Base-by-base conservation (phyloP, 2,888 invertebrate species). In the Drosophila anomelani region DNA sequence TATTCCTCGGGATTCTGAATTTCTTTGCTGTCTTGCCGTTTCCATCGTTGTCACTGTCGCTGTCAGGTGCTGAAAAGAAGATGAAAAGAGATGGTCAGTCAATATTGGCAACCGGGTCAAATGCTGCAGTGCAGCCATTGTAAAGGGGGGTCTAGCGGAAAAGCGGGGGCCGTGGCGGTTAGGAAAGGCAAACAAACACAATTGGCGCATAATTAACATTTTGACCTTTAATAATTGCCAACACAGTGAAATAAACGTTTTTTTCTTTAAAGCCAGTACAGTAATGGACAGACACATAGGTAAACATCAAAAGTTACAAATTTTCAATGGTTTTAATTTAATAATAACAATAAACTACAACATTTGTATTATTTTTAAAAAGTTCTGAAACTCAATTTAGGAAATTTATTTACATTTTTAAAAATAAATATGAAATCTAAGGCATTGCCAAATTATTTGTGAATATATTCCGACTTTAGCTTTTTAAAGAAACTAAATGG, bases 211-310 rank as follows among this genome's bases (percentile, higher is more conserved):
- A 85, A 88, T 84, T 84, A 84, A 84, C 83, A 68, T 77, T 73
- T 53, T 67, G 77, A 88, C 77, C 88, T 83, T 60, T 78, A 70
- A 77, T 80, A 85, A 88, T 85, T 88, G 64, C 56, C 63, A 68
- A 68, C 39, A 61, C 55, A 49, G 49, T 62, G 49, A 56, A 56
- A 43, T 20, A 43, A 10, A 51, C 26, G 34, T 43, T 51, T 64
- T 64, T 38, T n/a, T 29, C 34, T 26, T 44, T 15, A 44, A 43
- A 29, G 26, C 15, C 63, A 57, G 46, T 63, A 59, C 57, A 46
- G 55, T 64, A 12, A 29, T 20, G 68, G 12, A 5, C 26, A 68
- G 2, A 17, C 6, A 38, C 12, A 13, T 29, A 36, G 15, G 15
- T 53, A 20, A 38, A 36, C 2, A 10, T n/a, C n/a, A 23, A 23